phyloP scores from a whole-genome alignment of 2,113 vertebrate genomes.

The Pholis gunnellus region DNA sequence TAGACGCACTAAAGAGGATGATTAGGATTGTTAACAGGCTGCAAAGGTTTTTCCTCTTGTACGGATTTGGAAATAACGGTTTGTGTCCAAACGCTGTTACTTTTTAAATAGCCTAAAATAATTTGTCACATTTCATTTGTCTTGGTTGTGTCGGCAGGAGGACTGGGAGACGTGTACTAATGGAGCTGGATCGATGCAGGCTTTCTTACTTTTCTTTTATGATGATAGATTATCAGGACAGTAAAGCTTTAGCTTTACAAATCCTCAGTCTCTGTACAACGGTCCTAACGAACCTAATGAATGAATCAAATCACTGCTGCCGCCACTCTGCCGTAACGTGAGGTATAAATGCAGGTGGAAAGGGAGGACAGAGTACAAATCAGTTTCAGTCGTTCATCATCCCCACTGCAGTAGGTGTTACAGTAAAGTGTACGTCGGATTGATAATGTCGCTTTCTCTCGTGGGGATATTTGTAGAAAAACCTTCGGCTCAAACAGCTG shows the following conservation, averaged over 20 bases:
- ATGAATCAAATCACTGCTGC: constrained; percentile 12
- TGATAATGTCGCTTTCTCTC: constrained; percentile 27
- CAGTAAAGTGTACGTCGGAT: constrained; percentile 24
- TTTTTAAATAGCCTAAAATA: constrained; percentile 36
- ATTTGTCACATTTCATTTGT: constrained; percentile 29
- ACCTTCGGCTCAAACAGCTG: constrained; percentile 19
- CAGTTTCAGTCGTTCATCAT: constrained; percentile 11
- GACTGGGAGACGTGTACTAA: constrained; percentile 6
- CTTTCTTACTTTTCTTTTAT: not conserved
- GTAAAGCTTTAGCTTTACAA: not conserved
- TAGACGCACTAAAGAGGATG: not conserved
- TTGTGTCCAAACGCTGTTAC: not conserved
- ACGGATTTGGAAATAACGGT: constrained; percentile 7
- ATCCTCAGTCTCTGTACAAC: constrained; percentile 13
- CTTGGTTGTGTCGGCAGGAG: not conserved
- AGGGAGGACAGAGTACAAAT: not conserved
- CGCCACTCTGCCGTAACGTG: not conserved
- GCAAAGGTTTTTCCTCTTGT: constrained; percentile 9
- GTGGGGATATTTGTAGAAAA: constrained; percentile 4
- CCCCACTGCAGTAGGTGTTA: constrained; percentile 18
- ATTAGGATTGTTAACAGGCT: constrained; percentile 5
- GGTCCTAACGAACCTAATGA: constrained; percentile 6
- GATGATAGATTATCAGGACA: not conserved
- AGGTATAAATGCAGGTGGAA: constrained; percentile 10
- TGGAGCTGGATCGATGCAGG: constrained; percentile 41